Base-by-base conservation (phyloP, 2,888 invertebrate species). In the Gortyna flavago region DNA sequence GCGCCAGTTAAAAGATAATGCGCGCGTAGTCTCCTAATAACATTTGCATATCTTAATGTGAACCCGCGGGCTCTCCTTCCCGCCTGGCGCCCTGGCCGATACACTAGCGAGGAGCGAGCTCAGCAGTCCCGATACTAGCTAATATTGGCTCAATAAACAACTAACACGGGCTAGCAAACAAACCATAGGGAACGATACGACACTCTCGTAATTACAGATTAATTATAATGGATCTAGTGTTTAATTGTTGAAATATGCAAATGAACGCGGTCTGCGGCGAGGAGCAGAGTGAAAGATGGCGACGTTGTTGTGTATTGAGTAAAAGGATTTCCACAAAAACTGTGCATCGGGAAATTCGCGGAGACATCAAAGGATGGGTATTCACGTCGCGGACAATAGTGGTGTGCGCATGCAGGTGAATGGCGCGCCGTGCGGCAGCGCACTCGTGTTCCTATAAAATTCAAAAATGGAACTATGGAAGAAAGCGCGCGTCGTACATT, bases 41-140 rank as follows among this genome's bases (percentile, higher is more conserved):
- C 93, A 95, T 95, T 95, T 92, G 94, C 95, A 95, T 95, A 95
- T 95, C 94, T 94, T 94, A 95, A 95, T 94, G 93, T 93, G 90
- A 80, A 87, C 86, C 85, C 88, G 89, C 86, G 87, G 81, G 82
- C 44, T 44, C 67, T 71, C 41, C 75, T 65, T 25, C 69, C 81
- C 75, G 61, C 70, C 72, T 41, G 6, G 9, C 41, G 41, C 41
- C 62, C n/a, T 62, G 67, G 73, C 80, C 68, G 77, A 68, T 57
- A 71, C 87, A 84, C 86, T 72, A 84, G 80, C 84, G 82, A 78
- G 73, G 73, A 83, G 80, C 83, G 82, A 79, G 72, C 87, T 83
- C 89, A 85, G 89, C 85, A 82, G 79, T 86, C 85, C 87, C 91
- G 90, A 93, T 92, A 91, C 88, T 82, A 86, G 90, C 92, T 91